Evolutionary conservation across 1,140 invertebrate species (phyloP).

Genomic region (Anastatus disparis): DNA sequence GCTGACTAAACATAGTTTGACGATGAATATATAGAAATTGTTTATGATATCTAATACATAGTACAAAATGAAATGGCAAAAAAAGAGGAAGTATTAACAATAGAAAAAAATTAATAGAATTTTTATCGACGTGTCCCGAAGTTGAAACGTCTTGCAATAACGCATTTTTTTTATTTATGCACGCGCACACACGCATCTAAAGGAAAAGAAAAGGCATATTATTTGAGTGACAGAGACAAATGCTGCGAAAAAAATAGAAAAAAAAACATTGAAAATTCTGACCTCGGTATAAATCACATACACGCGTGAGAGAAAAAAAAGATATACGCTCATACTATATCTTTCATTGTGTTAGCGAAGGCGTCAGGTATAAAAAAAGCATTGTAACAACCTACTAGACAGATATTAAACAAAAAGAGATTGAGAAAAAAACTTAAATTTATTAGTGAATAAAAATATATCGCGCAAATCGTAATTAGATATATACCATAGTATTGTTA

Average conservation of each 20-base stretch:
- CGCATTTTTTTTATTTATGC: not conserved
- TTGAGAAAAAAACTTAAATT: conserved; percentile 9
- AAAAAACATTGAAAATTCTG: conserved; percentile 59
- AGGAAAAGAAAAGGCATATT: conserved; percentile 47
- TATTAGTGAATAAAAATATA: conserved; percentile 42
- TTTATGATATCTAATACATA: not conserved
- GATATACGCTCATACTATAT: conserved; percentile 42
- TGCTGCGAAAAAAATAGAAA: conserved; percentile 54
- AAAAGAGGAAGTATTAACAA: not conserved
- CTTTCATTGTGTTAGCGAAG: conserved; percentile 59
- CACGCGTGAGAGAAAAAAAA: conserved; percentile 17
- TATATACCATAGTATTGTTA: conserved; percentile 57
- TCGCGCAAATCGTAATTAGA: conserved; percentile 47
- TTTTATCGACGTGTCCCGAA: not conserved
- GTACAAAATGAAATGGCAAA: not conserved
- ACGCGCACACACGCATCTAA: conserved; percentile 21
- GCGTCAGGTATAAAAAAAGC: conserved; percentile 60
- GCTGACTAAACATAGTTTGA: not conserved
- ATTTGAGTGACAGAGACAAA: conserved; percentile 47
- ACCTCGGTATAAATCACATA: conserved; percentile 23
- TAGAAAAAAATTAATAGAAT: not conserved
- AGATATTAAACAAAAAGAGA: conserved; percentile 51
- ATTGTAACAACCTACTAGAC: conserved; percentile 62
- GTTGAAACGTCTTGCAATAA: conserved; percentile 7
- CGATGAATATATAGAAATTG: not conserved